phyloP scores from a whole-genome alignment of 2,797 vertebrate species.

The Silurus lanzhouensis region DNA sequence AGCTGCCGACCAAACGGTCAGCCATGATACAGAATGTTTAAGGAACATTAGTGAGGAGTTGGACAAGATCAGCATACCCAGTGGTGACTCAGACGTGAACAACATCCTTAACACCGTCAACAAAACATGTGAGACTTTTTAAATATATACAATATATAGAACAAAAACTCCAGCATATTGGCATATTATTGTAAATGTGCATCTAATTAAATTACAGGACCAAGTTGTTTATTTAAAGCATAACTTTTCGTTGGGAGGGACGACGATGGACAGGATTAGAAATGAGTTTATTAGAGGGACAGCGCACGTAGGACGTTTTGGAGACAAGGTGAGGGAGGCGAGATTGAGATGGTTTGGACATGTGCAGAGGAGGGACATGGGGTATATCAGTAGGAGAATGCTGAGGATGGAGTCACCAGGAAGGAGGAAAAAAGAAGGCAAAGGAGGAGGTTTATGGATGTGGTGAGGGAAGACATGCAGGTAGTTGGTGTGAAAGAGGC shows the following conservation, averaged over 20 bases:
- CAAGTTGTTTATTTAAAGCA: not conserved
- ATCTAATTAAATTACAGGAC: not conserved
- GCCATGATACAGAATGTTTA: constrained; percentile 67
- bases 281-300: no score
- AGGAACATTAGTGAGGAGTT: constrained; percentile 75
- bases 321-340: no score
- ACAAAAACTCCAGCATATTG: not conserved
- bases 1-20: constrained; percentile 66
- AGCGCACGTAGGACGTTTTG: no score
- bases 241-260: not conserved
- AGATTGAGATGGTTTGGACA: no score
- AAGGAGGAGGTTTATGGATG: no score
- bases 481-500: no score
- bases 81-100: constrained; percentile 59
- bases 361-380: no score
- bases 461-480: no score
- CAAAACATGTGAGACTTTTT: constrained; percentile 69
- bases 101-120: constrained; percentile 73
- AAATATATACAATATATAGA: not conserved
- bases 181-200: not conserved
- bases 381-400: no score
- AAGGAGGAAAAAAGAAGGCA: no score
- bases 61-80: constrained; percentile 64
- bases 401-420: no score
- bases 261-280: no score